Evolutionary conservation across 2,888 invertebrate species (phyloP).

Genomic region (Agrenia bidenticulata): DNA sequence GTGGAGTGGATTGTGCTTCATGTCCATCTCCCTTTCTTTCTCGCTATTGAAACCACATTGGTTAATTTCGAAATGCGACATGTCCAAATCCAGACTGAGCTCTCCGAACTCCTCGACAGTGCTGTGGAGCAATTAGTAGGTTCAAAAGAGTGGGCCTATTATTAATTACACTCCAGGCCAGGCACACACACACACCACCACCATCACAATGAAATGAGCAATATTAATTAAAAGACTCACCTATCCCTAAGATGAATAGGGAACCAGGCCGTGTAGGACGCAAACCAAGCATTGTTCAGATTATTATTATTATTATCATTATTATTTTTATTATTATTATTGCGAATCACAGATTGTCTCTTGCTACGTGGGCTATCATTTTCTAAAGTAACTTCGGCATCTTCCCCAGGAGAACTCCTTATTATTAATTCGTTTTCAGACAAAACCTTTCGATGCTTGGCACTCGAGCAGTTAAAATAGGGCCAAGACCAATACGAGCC

Average conservation of each 20-base stretch:
- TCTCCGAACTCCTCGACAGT: constrained; percentile 57
- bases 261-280: constrained; percentile 45
- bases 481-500: constrained; percentile 46
- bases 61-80: constrained; percentile 77
- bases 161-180: too few relatives aligned
- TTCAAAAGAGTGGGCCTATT: too few relatives aligned
- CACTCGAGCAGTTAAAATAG: constrained; percentile 40
- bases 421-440: constrained; percentile 5
- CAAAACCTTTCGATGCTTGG: constrained; percentile 5
- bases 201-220: too few relatives aligned
- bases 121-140: too few relatives aligned
- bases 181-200: too few relatives aligned
- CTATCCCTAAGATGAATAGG: constrained; percentile 37
- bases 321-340: constrained; percentile 11
- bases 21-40: constrained; percentile 31
- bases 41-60: constrained; percentile 70
- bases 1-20: constrained; percentile 65
- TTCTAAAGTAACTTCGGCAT: constrained; percentile 12
- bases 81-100: constrained; percentile 75
- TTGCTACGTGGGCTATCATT: neutral
- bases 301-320: neutral
- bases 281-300: constrained; percentile 33
- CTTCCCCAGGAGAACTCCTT: neutral
- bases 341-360: neutral
- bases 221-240: constrained; percentile 27